Evolutionary conservation across 2,113 vertebrate species (phyloP), one percentile per base, ranked within the genome.

Genomic region (Oenanthe oenanthe): DNA sequence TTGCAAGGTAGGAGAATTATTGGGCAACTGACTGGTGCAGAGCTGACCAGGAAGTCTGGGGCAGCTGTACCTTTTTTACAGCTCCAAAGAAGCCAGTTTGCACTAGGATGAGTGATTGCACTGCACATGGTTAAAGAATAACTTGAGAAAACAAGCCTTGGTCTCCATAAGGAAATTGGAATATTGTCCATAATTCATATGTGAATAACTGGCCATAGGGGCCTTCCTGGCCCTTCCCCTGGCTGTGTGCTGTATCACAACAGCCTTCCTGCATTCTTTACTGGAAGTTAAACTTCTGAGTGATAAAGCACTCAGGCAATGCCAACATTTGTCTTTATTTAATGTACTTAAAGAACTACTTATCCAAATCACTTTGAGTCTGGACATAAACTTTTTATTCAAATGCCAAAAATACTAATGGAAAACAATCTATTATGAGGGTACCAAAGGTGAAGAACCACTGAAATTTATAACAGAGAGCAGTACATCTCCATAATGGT

Each of bases 221-320:
- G 26, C 42, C 31, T 63, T 67, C 63, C 60, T 56, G 65, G 20
- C 31, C 32, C 16, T 63, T 68, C 3, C 29, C 13, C 13, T 3
- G 2, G 20, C 18, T 2, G 1, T 1, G 4, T 5, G 5, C 32
- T 32, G 17, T 38, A 43, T 11, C 4, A 4, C 40, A 75, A 38
- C 26, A 75, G 17, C 28, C n/a, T 26, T 78, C 42, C 32, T 73
- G 40, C 12, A 17, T 15, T 63, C 34, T 63, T 66, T 48, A 8
- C 6, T 82, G 48, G 32, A 88, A 88, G 7, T 43, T 70, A 61
- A 73, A 65, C 24, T 63, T 67, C 29, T 42, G 43, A 63, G 18
- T 43, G 40, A 40, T 48, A 20, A 85, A 51, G 61, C 34, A 63
- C 26, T 34, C 29, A 6, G 31, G 18, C 34, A 82, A 56, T 61